Conservation (phyloP, 2,113 vertebrate genomes). For the Syngnathus floridae region DNA sequence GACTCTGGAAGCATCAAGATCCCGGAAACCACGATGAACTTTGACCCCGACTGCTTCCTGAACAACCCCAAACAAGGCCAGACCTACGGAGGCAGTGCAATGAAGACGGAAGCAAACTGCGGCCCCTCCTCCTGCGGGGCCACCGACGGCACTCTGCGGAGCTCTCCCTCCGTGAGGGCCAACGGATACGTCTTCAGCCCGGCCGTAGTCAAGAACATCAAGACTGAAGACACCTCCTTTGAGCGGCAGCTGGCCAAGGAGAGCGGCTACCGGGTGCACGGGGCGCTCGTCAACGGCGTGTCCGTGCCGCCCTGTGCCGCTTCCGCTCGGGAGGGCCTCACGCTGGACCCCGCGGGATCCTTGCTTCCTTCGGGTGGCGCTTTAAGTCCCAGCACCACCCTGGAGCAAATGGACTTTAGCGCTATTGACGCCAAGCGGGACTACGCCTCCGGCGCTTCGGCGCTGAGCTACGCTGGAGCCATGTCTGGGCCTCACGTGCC, state of each 20-base stretch:
- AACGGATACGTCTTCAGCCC: slow-evolving; percentile 81
- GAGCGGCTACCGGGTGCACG: slow-evolving; percentile 71
- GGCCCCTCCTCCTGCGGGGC: slow-evolving; percentile 58
- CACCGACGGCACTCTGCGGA: slow-evolving; percentile 75
- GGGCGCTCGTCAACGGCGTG: slow-evolving; percentile 61
- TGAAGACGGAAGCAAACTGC: slow-evolving; percentile 83
- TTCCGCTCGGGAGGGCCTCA: slow-evolving; percentile 76
- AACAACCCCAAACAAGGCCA: slow-evolving; percentile 99
- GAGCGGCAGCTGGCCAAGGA: slow-evolving; percentile 97
- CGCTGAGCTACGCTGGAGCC: slow-evolving; percentile 78
- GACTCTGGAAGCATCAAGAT: slow-evolving; percentile 86
- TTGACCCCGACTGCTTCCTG: slow-evolving; percentile 98
- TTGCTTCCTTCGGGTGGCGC: slow-evolving; percentile 92
- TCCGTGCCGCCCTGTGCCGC: slow-evolving; percentile 72
- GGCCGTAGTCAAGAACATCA: slow-evolving; percentile 89
- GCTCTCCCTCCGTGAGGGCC: slow-evolving; percentile 78
- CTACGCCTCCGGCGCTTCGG: slow-evolving; percentile 70
- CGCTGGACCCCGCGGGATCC: slow-evolving; percentile 79
- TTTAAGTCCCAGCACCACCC: slow-evolving; percentile 93
- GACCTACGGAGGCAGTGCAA: slow-evolving; percentile 91
- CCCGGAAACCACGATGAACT: slow-evolving; percentile 95
- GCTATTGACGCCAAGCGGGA: slow-evolving; percentile 97
- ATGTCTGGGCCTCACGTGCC: slow-evolving; percentile 86
- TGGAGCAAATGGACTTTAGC: slow-evolving; percentile 99
- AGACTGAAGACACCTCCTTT: slow-evolving; percentile 96